Conservation (phyloP, 2,888 invertebrate genomes). For the Ditula angustiorana region DNA sequence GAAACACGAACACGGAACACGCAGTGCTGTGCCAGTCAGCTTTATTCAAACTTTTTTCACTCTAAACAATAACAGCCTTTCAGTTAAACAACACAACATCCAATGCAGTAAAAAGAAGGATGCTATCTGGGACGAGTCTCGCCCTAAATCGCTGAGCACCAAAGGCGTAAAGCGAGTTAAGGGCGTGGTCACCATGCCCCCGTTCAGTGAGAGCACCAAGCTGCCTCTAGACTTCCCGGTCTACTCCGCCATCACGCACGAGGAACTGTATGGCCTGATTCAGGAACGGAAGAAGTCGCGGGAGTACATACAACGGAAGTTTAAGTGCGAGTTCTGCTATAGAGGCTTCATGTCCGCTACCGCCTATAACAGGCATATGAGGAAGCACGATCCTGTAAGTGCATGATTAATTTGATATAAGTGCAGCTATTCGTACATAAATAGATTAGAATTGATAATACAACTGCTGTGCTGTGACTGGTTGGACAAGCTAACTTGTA, state of each 20-base stretch:
- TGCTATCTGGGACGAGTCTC: conserved; percentile 56
- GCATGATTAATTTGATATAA: neutral
- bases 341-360: conserved; percentile 65
- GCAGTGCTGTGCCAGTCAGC: too few species aligned
- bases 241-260: conserved; percentile 64
- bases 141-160: conserved; percentile 61
- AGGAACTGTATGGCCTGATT: conserved; percentile 70
- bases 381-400: conserved; percentile 76
- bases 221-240: conserved; percentile 65
- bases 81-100: conserved; percentile 74
- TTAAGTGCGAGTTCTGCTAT: conserved; percentile 69
- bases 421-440: too few species aligned
- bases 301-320: conserved; percentile 70
- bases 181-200: conserved; percentile 50
- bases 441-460: too few species aligned
- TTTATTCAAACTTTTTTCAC: too few species aligned
- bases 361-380: conserved; percentile 74
- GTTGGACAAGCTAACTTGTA: too few species aligned
- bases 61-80: conserved; percentile 62
- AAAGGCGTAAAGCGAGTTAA: conserved; percentile 50
- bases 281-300: conserved; percentile 59
- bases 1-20: too few species aligned
- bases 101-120: conserved; percentile 58
- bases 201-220: conserved; percentile 52
- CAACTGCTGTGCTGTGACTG: too few species aligned